A percentile compares a stretch with the other conserved stretches of the same genome.
phyloP scores from a whole-genome alignment of 2,113 vertebrate genomes.

The Epinephelus lanceolatus region DNA sequence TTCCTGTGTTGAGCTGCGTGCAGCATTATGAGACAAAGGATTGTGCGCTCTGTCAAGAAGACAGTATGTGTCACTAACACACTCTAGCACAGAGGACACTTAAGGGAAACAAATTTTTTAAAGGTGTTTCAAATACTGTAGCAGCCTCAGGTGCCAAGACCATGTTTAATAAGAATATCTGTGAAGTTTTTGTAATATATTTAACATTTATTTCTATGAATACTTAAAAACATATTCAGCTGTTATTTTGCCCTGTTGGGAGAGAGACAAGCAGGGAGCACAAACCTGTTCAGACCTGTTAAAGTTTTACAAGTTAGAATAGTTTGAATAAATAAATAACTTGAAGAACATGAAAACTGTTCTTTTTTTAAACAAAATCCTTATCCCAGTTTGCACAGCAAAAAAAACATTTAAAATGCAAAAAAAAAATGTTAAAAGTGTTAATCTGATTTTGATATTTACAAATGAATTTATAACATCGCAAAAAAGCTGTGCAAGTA shows the following conservation, averaged over 20 bases:
- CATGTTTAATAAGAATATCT: not conserved
- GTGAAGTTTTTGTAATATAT: not conserved
- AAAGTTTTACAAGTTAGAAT: not conserved
- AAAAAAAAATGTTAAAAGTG: not conserved
- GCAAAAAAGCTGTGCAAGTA: fast-evolving
- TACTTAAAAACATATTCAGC: not conserved
- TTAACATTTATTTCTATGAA: not conserved
- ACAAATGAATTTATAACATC: too few relatives aligned
- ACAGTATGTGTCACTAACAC: not conserved
- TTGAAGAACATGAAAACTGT: fast-evolving
- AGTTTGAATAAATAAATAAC: not conserved
- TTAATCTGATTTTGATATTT: not conserved
- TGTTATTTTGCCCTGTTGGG: not conserved
- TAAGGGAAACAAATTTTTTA: not conserved
- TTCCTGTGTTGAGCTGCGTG: conserved; percentile 56
- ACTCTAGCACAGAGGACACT: not conserved
- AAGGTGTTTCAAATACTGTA: not conserved
- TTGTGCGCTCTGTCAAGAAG: not conserved
- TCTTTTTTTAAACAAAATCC: too few relatives aligned
- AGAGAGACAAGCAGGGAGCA: not conserved
- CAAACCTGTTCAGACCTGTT: not conserved
- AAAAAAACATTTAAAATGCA: not conserved
- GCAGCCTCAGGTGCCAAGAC: not conserved
- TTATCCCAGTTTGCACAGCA: not conserved
- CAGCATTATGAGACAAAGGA: not conserved